Conservation (phyloP, 2,797 vertebrate species). For the Nyctibius grandis region DNA sequence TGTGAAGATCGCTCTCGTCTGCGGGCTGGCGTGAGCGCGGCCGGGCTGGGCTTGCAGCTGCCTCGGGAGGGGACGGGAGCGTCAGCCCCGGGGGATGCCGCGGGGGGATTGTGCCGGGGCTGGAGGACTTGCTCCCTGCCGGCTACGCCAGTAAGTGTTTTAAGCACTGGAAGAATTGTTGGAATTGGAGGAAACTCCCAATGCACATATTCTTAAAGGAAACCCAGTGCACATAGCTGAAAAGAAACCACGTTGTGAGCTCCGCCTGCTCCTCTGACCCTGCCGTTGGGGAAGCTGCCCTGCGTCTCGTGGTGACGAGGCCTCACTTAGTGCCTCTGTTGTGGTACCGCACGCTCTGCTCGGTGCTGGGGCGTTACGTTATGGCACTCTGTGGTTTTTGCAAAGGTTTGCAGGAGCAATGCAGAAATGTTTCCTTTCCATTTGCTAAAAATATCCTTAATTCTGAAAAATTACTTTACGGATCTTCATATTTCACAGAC, state of each 20-base stretch:
- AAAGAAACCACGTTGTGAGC: rapidly evolving
- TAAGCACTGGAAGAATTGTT: background rate
- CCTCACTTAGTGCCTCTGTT: too few relatives aligned
- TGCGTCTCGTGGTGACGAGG: too few relatives aligned
- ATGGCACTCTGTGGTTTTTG: rapidly evolving
- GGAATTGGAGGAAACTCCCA: background rate
- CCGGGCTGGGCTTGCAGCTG: background rate
- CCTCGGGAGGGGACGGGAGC: background rate
- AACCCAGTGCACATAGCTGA: background rate
- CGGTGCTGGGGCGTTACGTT: rapidly evolving
- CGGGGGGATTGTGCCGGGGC: background rate
- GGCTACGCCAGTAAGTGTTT: background rate
- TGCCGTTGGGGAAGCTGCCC: background rate
- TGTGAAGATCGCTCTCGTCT: background rate
- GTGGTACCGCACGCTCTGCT: background rate
- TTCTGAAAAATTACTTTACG: slow-evolving; percentile 27
- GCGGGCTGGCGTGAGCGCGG: background rate
- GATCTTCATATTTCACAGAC: slow-evolving; percentile 43
- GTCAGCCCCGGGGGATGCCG: too few relatives aligned
- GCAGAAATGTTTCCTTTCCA: background rate
- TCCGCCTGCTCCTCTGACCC: background rate
- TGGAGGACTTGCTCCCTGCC: background rate
- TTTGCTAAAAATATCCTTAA: slow-evolving; percentile 29
- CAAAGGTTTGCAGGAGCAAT: background rate
- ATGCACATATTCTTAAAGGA: too few relatives aligned